Evolutionary conservation across 2,113 vertebrate genomes (phyloP), one percentile per base, ranked within the genome.

Genomic region (Strigops habroptila): DNA sequence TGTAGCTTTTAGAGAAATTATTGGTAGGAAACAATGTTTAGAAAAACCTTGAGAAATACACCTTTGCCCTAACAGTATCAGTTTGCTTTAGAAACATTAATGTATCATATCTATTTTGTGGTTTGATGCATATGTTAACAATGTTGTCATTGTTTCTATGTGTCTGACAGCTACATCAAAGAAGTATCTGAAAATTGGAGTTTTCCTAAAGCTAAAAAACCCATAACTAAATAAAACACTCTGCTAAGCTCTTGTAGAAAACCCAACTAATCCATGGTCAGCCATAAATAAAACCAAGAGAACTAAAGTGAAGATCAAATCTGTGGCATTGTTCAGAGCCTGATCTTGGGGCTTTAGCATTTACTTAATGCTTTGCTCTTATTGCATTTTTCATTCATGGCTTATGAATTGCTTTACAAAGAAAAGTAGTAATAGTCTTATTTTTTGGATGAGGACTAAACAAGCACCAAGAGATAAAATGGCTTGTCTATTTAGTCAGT

Each of bases 401-500:
- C 75, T 94, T 95, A 68, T 82, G 28, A 96, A 91, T 84, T 75
- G 28, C 11, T 91, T 93, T 84, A 62, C 57, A 62, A 60, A 91
- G 46, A n/a, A 25, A 44, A 90, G 10, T 71, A 65, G 41, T 57
- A 64, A 23, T 82, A 48, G 59, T 44, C 8, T 76, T 30, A 39
- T 33, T 76, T 91, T 76, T 78, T 39, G 33, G 3, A 27, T 35
- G 31, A 74, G 33, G 37, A 68, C 35, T 91, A 33, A 91, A 86
- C 65, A 84, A 90, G 7, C 9, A n/a, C 25, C 33, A 43, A 86
- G 73, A 89, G 18, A 65, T 62, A 80, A 88, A 94, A 82, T 22
- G 14, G 3, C 18, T 53, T 59, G 17, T 62, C 49, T 79, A 33
- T 57, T 90, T 46, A 68, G 33, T 86, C n/a, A 69, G 18, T 74